Conservation (phyloP, 2,888 invertebrate species). For the Alsophila aescularia region DNA sequence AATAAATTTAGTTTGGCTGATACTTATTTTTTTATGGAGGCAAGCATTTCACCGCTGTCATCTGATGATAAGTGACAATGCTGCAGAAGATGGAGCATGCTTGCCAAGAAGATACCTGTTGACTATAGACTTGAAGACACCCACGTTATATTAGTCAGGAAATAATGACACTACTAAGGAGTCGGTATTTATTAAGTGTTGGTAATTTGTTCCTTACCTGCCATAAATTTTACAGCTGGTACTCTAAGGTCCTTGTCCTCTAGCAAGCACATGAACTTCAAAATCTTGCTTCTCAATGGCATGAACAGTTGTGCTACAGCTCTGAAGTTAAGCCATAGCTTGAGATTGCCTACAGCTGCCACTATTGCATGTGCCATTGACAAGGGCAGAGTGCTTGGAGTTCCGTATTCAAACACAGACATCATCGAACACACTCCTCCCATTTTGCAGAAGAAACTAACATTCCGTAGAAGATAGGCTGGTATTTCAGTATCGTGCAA, state of each 20-base stretch:
- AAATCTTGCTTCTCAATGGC: constrained; percentile 93
- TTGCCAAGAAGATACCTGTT: no score
- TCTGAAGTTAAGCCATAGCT: constrained; percentile 96
- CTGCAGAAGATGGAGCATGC: no score
- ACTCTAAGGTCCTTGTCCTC: constrained; percentile 96
- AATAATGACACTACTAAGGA: background rate
- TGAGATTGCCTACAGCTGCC: constrained; percentile 95
- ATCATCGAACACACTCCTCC: constrained; percentile 95
- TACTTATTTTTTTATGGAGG: no score
- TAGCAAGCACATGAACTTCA: constrained; percentile 96
- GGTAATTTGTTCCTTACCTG: constrained; percentile 82
- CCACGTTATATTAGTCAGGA: no score
- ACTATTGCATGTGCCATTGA: constrained; percentile 96
- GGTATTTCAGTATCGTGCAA: constrained; percentile 97
- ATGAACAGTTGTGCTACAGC: constrained; percentile 95
- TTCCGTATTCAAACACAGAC: constrained; percentile 91
- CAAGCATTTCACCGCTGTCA: no score
- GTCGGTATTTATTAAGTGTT: no score
- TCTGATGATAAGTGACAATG: no score
- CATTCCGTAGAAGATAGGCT: constrained; percentile 94
- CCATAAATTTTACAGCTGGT: constrained; percentile 96
- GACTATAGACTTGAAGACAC: no score
- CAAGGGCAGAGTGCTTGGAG: constrained; percentile 90
- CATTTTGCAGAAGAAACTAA: constrained; percentile 96
- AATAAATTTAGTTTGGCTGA: no score